A percentile compares a stretch with the other conserved stretches of the same genome.
These are phyloP conservation scores for Myotis yumanensis DNA, from an alignment of 2,113 vertebrate genomes.

Conservation along the genomic window DNA sequence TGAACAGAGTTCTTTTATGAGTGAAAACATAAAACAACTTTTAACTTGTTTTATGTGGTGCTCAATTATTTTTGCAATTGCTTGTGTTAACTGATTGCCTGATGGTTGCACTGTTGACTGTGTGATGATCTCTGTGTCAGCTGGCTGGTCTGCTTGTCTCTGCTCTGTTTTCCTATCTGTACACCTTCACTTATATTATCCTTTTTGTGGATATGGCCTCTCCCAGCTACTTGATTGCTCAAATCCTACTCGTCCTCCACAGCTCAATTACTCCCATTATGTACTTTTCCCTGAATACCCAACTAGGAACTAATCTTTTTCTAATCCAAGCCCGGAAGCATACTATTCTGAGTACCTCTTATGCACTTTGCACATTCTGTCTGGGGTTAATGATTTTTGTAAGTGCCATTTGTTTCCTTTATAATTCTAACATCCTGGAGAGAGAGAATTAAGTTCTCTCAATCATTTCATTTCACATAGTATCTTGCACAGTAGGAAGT, in stretches of 20 bases:
- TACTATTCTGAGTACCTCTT: neutral
- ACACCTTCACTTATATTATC: neutral
- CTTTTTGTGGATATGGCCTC: neutral
- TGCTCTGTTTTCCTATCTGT: neutral
- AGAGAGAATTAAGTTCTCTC: neutral
- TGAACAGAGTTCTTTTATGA: neutral
- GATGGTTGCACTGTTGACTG: rapidly evolving
- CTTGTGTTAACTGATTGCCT: neutral
- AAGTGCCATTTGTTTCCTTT: neutral
- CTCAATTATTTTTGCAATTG: neutral
- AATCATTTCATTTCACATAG: neutral
- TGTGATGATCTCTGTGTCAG: no score
- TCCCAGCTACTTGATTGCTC: neutral
- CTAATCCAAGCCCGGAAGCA: neutral
- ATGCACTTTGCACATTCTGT: neutral
- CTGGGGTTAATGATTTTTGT: neutral
- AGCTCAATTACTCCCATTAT: neutral
- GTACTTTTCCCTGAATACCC: neutral
- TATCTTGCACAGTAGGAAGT: neutral
- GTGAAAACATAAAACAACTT: neutral
- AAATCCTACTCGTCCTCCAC: neutral
- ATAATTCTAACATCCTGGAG: neutral
- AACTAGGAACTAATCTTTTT: neutral
- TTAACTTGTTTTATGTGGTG: neutral
- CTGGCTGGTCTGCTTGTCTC: neutral